A percentile compares a stretch with the other conserved stretches of the same genome.
Conservation (phyloP, 2,888 invertebrate genomes). For the Drosophila nr. fundita region DNA sequence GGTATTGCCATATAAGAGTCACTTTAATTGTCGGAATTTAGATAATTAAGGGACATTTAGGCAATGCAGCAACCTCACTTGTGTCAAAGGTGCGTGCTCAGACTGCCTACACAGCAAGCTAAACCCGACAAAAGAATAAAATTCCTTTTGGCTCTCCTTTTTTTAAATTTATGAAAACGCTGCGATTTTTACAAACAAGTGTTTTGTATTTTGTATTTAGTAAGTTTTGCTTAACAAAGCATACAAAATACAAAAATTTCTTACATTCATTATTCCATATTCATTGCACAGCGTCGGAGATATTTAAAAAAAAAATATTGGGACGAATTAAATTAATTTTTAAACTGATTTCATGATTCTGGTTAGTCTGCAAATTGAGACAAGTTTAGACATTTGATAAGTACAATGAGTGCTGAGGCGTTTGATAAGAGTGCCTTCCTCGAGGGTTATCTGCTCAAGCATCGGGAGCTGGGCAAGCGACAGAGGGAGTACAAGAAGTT, state of each 20-base stretch:
- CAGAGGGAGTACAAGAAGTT: conserved; percentile 83
- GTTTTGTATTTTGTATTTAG: neutral
- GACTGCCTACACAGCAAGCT: neutral
- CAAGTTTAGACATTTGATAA: conserved; percentile 1
- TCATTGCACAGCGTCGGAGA: conserved; percentile 2
- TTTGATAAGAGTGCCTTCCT: conserved; percentile 70
- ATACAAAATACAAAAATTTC: too few relatives aligned
- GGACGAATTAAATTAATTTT: conserved; percentile 13
- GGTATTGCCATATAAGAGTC: too few relatives aligned
- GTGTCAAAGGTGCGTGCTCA: neutral
- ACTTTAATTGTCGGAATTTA: neutral
- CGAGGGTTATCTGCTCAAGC: conserved; percentile 73
- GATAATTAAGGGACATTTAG: neutral
- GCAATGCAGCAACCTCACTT: neutral
- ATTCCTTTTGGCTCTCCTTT: too few relatives aligned
- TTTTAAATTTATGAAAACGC: neutral
- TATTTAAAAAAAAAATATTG: neutral
- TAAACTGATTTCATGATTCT: conserved; percentile 9
- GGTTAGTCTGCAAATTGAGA: conserved; percentile 33
- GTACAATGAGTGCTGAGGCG: conserved; percentile 43
- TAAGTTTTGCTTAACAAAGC: conserved; percentile 8
- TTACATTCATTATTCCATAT: conserved; percentile 5
- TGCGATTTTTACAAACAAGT: neutral
- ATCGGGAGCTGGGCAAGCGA: conserved; percentile 80
- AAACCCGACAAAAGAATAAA: neutral